phyloP scores from a whole-genome alignment of 2,113 vertebrate species.

The Elephantulus edwardii region DNA sequence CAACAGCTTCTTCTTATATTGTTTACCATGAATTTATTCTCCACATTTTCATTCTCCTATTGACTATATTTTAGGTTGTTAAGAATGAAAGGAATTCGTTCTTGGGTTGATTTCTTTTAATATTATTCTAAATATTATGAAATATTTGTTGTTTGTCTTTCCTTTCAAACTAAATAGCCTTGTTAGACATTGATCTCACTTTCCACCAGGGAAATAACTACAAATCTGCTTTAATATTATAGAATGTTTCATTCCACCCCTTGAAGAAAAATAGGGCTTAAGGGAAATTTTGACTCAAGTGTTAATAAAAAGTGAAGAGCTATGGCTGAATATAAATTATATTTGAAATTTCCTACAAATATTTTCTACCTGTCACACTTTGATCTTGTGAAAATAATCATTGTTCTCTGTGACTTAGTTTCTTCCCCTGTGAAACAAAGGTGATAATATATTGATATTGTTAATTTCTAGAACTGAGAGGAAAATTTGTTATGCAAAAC shows the following conservation, averaged over 20 bases:
- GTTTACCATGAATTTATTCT: not conserved
- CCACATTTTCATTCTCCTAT: not conserved
- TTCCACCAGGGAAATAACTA: constrained; percentile 60
- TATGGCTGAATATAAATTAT: constrained; percentile 56
- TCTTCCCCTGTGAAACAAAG: not conserved
- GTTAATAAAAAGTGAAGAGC: constrained; percentile 30
- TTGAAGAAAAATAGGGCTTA: constrained; percentile 61
- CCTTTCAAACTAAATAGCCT: constrained; percentile 51
- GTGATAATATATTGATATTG: not conserved
- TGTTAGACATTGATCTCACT: constrained; percentile 39
- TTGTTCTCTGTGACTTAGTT: constrained; percentile 38
- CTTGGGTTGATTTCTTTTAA: constrained; percentile 22
- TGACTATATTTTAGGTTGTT: constrained; percentile 31
- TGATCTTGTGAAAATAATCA: constrained; percentile 43
- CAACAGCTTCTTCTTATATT: too few species aligned
- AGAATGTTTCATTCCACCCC: constrained; percentile 42
- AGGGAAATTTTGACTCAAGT: constrained; percentile 63
- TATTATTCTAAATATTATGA: constrained; percentile 25
- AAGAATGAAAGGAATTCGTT: constrained; percentile 10
- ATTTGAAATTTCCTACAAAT: constrained; percentile 46
- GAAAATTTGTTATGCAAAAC: not conserved
- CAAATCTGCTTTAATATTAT: constrained; percentile 44
- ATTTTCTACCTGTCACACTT: constrained; percentile 31
- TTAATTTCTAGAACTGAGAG: not conserved
- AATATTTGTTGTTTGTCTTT: constrained; percentile 48